phyloP scores from a whole-genome alignment of 1,140 invertebrate genomes.

The Sycophaga agraensis region DNA sequence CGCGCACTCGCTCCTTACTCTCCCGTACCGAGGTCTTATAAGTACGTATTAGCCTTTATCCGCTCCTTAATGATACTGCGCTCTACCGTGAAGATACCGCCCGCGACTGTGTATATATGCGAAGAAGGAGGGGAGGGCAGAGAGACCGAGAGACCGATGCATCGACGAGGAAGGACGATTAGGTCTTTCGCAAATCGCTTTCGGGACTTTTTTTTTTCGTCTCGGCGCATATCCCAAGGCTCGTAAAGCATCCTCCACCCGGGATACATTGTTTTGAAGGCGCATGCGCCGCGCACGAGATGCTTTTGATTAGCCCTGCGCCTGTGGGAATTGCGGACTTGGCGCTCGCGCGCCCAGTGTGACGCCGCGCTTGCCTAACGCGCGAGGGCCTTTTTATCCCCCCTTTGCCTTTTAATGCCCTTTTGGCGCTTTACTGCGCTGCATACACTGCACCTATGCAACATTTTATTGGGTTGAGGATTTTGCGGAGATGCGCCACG shows the following conservation, averaged over 20 bases:
- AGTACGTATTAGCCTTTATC: constrained; percentile 49
- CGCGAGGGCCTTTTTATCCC: too few species aligned
- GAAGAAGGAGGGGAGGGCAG: background rate
- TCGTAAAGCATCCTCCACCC: background rate
- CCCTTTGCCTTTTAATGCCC: too few species aligned
- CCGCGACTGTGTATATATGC: background rate
- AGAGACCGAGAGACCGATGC: background rate
- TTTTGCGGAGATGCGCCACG: too few species aligned
- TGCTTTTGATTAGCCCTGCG: too few species aligned
- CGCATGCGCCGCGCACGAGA: background rate
- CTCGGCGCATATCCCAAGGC: background rate
- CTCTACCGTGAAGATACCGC: constrained; percentile 37
- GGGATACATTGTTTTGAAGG: background rate
- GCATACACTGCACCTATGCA: too few species aligned
- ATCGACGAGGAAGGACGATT: constrained; percentile 1
- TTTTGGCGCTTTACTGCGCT: too few species aligned
- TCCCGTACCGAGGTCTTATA: constrained; percentile 24
- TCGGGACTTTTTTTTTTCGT: background rate
- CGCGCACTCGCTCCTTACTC: background rate
- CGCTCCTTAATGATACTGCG: constrained; percentile 47
- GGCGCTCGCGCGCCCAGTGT: too few species aligned
- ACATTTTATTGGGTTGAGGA: too few species aligned
- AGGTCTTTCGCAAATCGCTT: background rate
- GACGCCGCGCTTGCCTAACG: too few species aligned
- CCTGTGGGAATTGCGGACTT: too few species aligned